A percentile compares a stretch with the other conserved stretches of the same genome.
Evolutionary conservation across 2,113 vertebrate genomes (phyloP).

Genomic region (Zingel zingel): DNA sequence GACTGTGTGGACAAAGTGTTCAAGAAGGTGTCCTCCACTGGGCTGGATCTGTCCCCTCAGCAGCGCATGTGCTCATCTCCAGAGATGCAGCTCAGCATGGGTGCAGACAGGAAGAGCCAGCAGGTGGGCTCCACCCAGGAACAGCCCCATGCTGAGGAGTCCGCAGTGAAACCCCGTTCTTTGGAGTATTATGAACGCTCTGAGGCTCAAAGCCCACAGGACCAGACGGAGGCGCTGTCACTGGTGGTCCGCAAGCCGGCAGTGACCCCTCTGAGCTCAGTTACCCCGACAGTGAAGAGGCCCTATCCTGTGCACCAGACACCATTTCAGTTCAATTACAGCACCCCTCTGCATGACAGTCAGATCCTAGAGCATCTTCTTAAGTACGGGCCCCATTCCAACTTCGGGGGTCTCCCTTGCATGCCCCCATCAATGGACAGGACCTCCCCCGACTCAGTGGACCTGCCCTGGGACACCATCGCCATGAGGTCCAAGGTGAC

Average conservation of each 20-base stretch:
- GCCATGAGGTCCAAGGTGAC: conserved; percentile 82
- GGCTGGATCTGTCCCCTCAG: conserved; percentile 68
- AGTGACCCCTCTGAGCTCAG: conserved; percentile 68
- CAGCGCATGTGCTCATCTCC: conserved; percentile 70
- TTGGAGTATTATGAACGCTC: conserved; percentile 78
- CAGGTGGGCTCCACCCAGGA: conserved; percentile 61
- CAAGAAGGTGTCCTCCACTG: conserved; percentile 77
- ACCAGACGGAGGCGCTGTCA: conserved; percentile 81
- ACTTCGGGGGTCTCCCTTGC: conserved; percentile 74
- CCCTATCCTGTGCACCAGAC: conserved; percentile 77
- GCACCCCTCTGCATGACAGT: conserved; percentile 82
- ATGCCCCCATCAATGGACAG: conserved; percentile 76
- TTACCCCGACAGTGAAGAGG: conserved; percentile 80
- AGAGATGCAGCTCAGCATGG: conserved; percentile 52
- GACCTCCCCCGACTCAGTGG: conserved; percentile 77
- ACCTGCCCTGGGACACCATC: conserved; percentile 84
- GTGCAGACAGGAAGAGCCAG: conserved; percentile 70
- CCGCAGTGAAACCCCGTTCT: conserved; percentile 62
- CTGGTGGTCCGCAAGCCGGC: conserved; percentile 80
- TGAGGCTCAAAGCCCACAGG: conserved; percentile 75
- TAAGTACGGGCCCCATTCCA: conserved; percentile 79
- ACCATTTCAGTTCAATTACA: conserved; percentile 80
- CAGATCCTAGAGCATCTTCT: conserved; percentile 88
- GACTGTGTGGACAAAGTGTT: conserved; percentile 91
- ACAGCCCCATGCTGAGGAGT: conserved; percentile 69